These are phyloP conservation scores for Prunella strophiata DNA, from an alignment of 2,797 vertebrate genomes.

Conservation along the genomic window DNA sequence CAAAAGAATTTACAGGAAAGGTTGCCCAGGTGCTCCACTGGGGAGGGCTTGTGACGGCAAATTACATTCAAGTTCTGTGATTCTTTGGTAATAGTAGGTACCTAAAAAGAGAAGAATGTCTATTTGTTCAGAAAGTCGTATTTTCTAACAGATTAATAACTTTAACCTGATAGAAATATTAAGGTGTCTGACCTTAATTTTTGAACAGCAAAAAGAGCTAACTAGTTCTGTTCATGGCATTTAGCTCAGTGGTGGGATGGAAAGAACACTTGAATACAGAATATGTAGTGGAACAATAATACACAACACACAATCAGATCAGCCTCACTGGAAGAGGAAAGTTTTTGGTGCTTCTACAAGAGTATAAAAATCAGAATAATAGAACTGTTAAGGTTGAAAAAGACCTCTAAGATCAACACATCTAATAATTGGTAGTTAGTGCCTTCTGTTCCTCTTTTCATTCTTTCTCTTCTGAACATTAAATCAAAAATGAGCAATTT, in stretches of 20 bases:
- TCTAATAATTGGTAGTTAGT: background rate
- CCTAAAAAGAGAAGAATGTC: background rate
- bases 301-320: accelerated
- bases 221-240: background rate
- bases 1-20: background rate
- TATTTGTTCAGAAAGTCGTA: background rate
- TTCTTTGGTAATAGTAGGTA: background rate
- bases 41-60: background rate
- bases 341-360: background rate
- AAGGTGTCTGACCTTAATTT: background rate
- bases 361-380: background rate
- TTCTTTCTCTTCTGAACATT: background rate
- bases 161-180: background rate
- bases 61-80: background rate
- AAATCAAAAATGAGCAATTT: background rate
- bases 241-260: background rate
- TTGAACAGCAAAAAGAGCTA: background rate
- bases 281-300: background rate
- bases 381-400: background rate
- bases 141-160: background rate
- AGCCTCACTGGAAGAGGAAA: background rate
- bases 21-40: background rate
- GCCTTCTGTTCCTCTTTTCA: background rate
- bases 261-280: background rate
- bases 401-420: background rate